A percentile compares a stretch with the other conserved stretches of the same genome.
phyloP scores from a whole-genome alignment of 2,113 vertebrate species.

The Pseudonaja textilis region DNA sequence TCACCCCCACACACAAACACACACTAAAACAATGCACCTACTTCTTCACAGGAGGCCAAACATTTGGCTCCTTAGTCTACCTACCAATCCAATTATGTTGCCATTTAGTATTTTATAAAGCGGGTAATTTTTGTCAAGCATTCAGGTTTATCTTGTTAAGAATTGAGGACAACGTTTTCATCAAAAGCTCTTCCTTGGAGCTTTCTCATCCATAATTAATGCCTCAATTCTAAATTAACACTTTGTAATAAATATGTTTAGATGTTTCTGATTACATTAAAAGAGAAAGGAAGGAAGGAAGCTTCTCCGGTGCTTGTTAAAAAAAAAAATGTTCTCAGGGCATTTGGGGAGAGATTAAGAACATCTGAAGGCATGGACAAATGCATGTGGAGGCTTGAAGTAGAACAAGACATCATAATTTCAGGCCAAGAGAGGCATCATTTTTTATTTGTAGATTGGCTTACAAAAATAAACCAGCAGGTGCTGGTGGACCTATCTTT shows the following conservation, averaged over 20 bases:
- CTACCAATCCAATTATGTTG: constrained; percentile 74
- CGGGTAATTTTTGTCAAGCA: constrained; percentile 62
- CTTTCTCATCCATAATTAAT: constrained; percentile 50
- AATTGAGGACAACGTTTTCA: constrained; percentile 53
- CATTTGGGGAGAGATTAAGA: not conserved
- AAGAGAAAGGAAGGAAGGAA: not conserved
- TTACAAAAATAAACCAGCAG: not conserved
- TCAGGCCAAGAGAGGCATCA: not conserved
- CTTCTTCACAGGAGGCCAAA: constrained; percentile 61
- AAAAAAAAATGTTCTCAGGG: not conserved
- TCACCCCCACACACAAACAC: not conserved
- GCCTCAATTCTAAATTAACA: constrained; percentile 62
- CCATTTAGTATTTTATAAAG: constrained; percentile 77
- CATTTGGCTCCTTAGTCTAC: constrained; percentile 67
- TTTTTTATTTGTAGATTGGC: not conserved
- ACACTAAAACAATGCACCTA: constrained; percentile 49
- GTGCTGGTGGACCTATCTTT: not conserved
- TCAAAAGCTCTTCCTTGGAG: constrained; percentile 58
- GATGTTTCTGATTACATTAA: constrained; percentile 36
- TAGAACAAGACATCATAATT: too few relatives aligned
- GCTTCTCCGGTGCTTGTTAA: constrained; percentile 21
- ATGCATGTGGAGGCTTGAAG: not conserved
- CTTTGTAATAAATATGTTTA: constrained; percentile 44
- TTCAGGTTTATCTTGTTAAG: constrained; percentile 64
- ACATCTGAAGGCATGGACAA: constrained; percentile 9